These are phyloP conservation scores for Montifringilla adamsi DNA, from an alignment of 2,113 vertebrate species.

Conservation along the genomic window DNA sequence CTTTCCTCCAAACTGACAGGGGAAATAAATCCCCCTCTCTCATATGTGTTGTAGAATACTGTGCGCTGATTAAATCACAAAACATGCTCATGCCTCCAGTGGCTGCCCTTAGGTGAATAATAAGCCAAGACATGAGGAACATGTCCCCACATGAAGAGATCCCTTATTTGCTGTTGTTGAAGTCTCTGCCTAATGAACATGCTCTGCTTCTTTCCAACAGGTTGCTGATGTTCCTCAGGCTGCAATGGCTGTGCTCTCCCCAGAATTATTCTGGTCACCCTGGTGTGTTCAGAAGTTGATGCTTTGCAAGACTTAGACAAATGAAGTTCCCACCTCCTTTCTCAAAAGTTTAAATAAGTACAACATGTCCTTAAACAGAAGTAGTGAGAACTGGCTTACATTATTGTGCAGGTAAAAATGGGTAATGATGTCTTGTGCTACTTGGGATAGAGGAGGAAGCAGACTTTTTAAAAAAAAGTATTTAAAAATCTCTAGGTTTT, in stretches of 20 bases:
- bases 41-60: background rate
- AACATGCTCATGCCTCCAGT: background rate
- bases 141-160: background rate
- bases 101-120: background rate
- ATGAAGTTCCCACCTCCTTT: background rate
- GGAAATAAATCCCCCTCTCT: background rate
- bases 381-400: background rate
- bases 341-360: background rate
- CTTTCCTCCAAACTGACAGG: background rate
- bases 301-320: background rate
- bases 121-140: background rate
- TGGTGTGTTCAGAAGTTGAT: background rate
- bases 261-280: background rate
- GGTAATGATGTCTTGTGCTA: background rate
- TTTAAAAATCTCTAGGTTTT: background rate
- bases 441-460: background rate
- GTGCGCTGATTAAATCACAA: background rate
- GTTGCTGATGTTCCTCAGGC: background rate
- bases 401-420: background rate
- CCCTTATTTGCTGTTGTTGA: background rate
- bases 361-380: background rate
- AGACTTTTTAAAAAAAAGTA: background rate
- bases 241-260: background rate
- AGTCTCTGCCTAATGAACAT: background rate
- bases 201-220: constrained; percentile 9